Evolutionary conservation across 2,888 invertebrate genomes (phyloP), one percentile per base, ranked within the genome.

Genomic region (Pomacea canaliculata): DNA sequence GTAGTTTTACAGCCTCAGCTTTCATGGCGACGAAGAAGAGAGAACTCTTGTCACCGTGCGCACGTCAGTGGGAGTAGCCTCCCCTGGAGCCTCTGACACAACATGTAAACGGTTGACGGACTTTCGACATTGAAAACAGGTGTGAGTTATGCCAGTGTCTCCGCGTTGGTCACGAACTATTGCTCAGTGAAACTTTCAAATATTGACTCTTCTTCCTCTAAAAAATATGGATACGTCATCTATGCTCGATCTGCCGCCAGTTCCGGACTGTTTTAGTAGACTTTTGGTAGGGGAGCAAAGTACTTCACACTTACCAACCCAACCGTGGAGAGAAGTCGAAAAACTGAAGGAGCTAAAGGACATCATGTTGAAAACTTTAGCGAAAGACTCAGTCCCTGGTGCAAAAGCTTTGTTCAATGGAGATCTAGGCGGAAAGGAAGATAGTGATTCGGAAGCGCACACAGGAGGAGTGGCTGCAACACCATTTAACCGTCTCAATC

Each of bases 201-300:
- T 2, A 56, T 56, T 16, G 51, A 56, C 51, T 56, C 51, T 56
- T 56, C 51, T 56, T 48, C 13, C 46, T 13, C 23, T 5, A 74
- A 74, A 37, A 68, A 74, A 27, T n/a, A 74, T 74, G 74, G 74
- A 74, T 59, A 56, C 67, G 12, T 60, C 74, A 37, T 74, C 68
- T 62, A 46, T 60, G 19, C 56, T 62, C 23, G 79, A 79, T 73
- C 73, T 76, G 70, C 79, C 77, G 18, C 79, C 79, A 1, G 69
- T 79, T 7, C 79, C 79, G 2, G 68, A 77, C 27, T 79, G 79
- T 76, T 79, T 79, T 51, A 77, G 77, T 62, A 77, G 77, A 62
- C 76, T 79, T 51, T 66, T 79, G 51, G 56, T 69, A 7, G 68
- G 49, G 18, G 70, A 74, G 13, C 59, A 37, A 18, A 68, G 68